Base-by-base conservation (phyloP, 2,113 vertebrate genomes). In the Anas platyrhynchos region DNA sequence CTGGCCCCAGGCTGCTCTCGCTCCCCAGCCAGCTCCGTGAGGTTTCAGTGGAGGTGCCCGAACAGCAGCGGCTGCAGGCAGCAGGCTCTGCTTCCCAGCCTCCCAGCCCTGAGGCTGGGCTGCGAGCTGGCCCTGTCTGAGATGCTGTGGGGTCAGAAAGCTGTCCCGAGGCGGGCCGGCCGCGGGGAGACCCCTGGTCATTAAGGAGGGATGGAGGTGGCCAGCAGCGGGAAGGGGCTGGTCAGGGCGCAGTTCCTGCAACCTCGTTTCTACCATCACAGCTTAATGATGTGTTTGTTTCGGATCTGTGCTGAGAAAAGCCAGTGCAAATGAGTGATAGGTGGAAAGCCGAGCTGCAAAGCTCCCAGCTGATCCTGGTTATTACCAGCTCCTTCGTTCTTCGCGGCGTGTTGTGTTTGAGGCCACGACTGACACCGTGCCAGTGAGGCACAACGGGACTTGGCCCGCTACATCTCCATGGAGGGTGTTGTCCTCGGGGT, bases 251-350 rank as follows among this genome's bases (percentile, higher is more conserved):
- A 92, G 66, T 81, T 66, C 46, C 16, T n/a, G 48, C 81, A 86
- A 48, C 68, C 75, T 93, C 13, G 32, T 44, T 94, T 56, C 80
- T 54, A 87, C 72, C 87, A 41, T 17, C 88, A 65, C 34, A 77
- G 85, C 88, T 92, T 92, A 50, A 89, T 81, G 73, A 96, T 68
- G 74, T 65, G 71, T 93, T 95, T 83, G 89, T 77, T 95, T 87
- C 67, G 7, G 44, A 59, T 84, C 82, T 92, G 85, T 94, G 87
- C 94, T 85, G 85, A 61, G 90, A 95, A 95, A 91, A 94, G 29
- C 13, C 67, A 25, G 50, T 84, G 86, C 58, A 63, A 93, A 73
- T 38, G 59, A 77, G 68, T 52, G 48, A 55, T 55, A 84, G 2
- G 38, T 82, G 58, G 59, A 88, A 86, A 81, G 34, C 56, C 3